Conservation (phyloP, 2,888 invertebrate genomes). For the Linyphia triangularis region DNA sequence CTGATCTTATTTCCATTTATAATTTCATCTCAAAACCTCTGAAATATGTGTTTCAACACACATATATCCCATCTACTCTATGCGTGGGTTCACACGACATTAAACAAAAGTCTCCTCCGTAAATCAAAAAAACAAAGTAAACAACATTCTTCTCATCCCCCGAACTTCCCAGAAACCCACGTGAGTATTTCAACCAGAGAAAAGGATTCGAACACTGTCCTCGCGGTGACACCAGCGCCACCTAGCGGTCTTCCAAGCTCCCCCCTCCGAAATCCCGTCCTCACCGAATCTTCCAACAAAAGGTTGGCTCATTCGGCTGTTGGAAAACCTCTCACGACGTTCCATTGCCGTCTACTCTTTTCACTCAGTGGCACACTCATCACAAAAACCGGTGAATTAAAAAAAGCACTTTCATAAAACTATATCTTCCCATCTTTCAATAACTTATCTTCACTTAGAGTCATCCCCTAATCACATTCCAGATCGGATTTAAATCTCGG, state of each 20-base stretch:
- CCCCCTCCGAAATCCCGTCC: slow-evolving; percentile 27
- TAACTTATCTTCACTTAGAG: not conserved
- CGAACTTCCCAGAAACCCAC: not conserved
- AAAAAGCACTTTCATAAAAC: not conserved
- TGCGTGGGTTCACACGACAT: not conserved
- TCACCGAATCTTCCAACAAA: slow-evolving; percentile 35
- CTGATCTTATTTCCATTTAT: no score
- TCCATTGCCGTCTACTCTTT: not conserved
- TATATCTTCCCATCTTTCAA: not conserved
- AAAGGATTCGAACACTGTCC: slow-evolving; percentile 6
- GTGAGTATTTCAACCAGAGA: slow-evolving; percentile 15
- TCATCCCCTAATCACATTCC: no score
- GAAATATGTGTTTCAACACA: no score
- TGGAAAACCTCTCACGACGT: slow-evolving; percentile 13
- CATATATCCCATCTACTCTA: no score
- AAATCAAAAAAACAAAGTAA: not conserved
- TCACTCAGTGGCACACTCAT: not conserved
- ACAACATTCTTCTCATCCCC: not conserved
- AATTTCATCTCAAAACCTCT: no score
- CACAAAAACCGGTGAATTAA: not conserved
- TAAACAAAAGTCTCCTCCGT: not conserved
- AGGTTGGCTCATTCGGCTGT: slow-evolving; percentile 30
- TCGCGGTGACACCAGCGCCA: slow-evolving; percentile 3
- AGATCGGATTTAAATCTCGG: not conserved
- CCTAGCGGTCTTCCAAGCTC: slow-evolving; percentile 31